Conservation (phyloP, 2,888 invertebrate genomes). For the Maniola hyperantus region DNA sequence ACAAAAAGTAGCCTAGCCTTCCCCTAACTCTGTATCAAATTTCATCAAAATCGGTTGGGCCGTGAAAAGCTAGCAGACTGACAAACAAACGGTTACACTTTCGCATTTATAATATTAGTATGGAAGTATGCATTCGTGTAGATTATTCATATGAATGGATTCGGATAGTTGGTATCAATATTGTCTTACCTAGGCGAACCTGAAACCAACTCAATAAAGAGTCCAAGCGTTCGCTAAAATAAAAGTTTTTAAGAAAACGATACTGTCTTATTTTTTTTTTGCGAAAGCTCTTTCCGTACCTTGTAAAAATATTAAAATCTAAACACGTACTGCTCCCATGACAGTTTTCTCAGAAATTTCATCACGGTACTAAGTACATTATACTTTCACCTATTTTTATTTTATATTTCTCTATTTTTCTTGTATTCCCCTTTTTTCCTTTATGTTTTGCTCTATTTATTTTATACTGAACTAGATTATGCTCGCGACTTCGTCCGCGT, state of each 20-base stretch:
- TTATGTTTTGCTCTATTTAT: too few species aligned
- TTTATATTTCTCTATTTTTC: background rate
- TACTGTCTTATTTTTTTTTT: background rate
- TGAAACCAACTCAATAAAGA: background rate
- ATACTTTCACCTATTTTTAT: background rate
- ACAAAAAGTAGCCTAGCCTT: too few species aligned
- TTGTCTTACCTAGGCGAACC: too few species aligned
- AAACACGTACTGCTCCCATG: constrained; percentile 11
- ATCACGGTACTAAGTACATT: constrained; percentile 7
- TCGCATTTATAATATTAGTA: too few species aligned
- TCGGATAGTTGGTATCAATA: too few species aligned
- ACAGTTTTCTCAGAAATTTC: constrained; percentile 6
- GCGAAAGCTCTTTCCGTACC: background rate
- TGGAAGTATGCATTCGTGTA: too few species aligned
- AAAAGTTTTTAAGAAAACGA: background rate
- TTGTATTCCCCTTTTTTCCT: background rate
- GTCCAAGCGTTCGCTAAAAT: background rate
- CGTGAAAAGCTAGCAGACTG: too few species aligned
- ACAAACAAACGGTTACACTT: too few species aligned
- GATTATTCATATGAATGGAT: background rate
- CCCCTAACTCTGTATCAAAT: too few species aligned
- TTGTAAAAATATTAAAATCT: constrained; percentile 1
- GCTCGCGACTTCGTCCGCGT: too few species aligned
- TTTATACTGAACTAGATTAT: too few species aligned
- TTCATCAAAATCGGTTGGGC: too few species aligned